Evolutionary conservation across 2,888 invertebrate genomes (phyloP), one percentile per base, ranked within the genome.

Genomic region (Hipparchia semele): DNA sequence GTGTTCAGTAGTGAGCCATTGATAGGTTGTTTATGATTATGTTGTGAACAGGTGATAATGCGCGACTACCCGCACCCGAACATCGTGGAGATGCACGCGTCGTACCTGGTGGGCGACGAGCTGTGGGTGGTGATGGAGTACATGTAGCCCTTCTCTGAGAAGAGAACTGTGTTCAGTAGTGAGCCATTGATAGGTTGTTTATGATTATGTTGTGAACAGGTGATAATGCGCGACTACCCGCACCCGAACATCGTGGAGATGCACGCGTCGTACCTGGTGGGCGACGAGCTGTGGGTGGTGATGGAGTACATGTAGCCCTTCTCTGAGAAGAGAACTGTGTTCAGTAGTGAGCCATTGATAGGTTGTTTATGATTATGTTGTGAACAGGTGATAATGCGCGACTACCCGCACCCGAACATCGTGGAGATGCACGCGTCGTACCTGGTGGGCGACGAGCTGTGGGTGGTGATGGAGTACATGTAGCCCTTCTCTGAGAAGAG

Each of bases 51-150:
- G 94, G 94, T 94, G 54, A 99, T 99, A 82, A 99, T 99, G 99
- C 95, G 99, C 70, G 99, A 99, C 91, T 99, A 99, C 90, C 99
- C 99, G 80, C 99, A 99, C 90, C 98, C 99, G 1, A 99, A 99
- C 90, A 99, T 99, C 82, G 99, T 99, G 49, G 99, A 99, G 90
- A 99, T 99, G 97, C 99, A 99, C 90, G 99, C 99, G 82, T 99
- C 99, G 80, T 99, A 98, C 92, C 94, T 99, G 79, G 99, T 99
- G 5, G 98, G 97, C 74, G 99, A 99, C 87, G 99, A 99, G 90
- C 94, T 99, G 60, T 99, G 99, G 99, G 99, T 99, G n/a, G 98
- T 99, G 45, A 99, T 99, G 99, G 99, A 99, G 87, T 99, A 98
- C 88, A 95, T 99, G 86, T 39, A 39, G 1, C 39, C 23, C 23